Conservation (phyloP, 2,113 vertebrate genomes). For the Strix uralensis region DNA sequence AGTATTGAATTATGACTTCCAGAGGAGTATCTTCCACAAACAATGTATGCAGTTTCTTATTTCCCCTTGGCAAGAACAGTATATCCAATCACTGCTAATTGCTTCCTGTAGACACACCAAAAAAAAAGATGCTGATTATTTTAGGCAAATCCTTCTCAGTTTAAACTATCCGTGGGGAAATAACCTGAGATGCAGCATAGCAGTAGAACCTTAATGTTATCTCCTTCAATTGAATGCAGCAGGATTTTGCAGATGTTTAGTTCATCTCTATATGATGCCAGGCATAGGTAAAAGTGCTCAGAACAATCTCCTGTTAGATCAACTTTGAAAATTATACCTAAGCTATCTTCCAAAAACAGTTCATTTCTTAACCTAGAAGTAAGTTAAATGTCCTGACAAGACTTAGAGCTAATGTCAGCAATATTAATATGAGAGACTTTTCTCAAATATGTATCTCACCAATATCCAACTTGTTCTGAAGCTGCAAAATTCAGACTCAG, state of each 20-base stretch:
- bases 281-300: neutral
- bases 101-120: neutral
- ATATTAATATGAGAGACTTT: neutral
- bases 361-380: neutral
- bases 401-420: neutral
- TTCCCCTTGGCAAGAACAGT: constrained; percentile 14
- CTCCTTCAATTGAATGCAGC: neutral
- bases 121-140: neutral
- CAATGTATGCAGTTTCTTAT: neutral
- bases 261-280: neutral
- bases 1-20: constrained; percentile 29
- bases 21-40: constrained; percentile 22
- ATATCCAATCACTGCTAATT: neutral
- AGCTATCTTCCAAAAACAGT: neutral
- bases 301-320: neutral
- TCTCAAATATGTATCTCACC: neutral
- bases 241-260: neutral
- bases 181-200: neutral
- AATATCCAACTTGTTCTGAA: neutral
- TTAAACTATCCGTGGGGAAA: neutral
- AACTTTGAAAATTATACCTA: neutral
- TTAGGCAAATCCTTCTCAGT: neutral
- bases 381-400: neutral
- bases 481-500: neutral
- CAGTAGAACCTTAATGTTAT: neutral